These are phyloP conservation scores for Galendromus occidentalis DNA, from an alignment of 1,140 invertebrate genomes.

Conservation along the genomic window DNA sequence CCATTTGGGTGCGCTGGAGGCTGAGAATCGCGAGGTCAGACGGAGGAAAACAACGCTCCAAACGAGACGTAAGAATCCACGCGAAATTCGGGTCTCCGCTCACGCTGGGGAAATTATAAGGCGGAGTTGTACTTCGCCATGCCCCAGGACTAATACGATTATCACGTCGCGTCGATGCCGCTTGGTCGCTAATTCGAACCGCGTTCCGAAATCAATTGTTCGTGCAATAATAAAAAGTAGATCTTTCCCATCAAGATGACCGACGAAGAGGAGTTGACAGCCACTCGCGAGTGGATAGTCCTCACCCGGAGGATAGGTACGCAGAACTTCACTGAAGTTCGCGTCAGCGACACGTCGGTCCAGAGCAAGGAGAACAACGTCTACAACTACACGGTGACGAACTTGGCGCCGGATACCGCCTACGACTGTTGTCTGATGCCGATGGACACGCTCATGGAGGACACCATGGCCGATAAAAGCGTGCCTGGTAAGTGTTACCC, in stretches of 20 bases:
- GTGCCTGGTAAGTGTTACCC: not conserved
- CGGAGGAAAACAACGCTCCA: not conserved
- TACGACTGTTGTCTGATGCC: not conserved
- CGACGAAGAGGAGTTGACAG: not conserved
- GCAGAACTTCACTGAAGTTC: slow-evolving; percentile 4
- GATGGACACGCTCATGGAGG: not conserved
- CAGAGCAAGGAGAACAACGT: not conserved
- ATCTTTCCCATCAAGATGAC: no score
- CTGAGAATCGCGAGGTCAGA: not conserved
- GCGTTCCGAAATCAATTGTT: no score
- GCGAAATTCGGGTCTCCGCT: no score
- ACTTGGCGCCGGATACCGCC: not conserved
- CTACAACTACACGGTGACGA: not conserved
- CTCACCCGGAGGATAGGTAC: not conserved
- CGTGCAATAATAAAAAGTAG: no score
- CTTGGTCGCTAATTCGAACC: no score
- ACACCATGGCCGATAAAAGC: not conserved
- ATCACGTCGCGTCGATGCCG: no score
- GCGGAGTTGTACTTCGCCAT: no score
- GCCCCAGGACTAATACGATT: no score
- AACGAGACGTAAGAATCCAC: not conserved
- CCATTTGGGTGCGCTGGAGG: slow-evolving; percentile 4
- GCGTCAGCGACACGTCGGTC: not conserved
- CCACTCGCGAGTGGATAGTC: not conserved
- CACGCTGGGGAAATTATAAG: no score